Conservation (phyloP, 1,140 invertebrate genomes). For the Oreohelix idahoensis region DNA sequence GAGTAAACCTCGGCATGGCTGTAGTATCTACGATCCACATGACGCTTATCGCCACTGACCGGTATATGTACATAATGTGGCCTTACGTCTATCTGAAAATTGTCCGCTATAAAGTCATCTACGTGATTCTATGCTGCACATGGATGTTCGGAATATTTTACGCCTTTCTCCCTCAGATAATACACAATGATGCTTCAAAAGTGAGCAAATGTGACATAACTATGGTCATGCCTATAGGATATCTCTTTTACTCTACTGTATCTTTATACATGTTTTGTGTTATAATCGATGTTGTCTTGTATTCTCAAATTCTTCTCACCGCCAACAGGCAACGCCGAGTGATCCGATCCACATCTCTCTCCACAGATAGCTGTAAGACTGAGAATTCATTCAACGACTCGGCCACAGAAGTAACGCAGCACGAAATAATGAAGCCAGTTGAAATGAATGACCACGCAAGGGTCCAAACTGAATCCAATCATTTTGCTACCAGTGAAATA, state of each 20-base stretch:
- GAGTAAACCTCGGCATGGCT: slow-evolving; percentile 4
- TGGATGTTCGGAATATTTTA: neutral
- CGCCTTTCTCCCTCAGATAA: neutral
- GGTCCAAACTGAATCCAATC: no score
- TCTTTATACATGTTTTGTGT: neutral
- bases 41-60: slow-evolving; percentile 1
- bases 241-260: neutral
- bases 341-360: neutral
- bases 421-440: no score
- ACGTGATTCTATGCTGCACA: neutral
- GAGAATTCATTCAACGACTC: neutral
- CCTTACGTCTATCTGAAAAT: neutral
- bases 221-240: neutral
- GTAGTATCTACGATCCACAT: neutral
- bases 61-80: slow-evolving; percentile 1
- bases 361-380: neutral
- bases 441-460: no score
- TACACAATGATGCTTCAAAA: neutral
- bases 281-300: neutral
- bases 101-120: neutral
- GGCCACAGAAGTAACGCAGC: neutral
- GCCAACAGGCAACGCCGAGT: neutral
- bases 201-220: slow-evolving; percentile 2
- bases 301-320: neutral
- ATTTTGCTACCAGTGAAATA: no score